Evolutionary conservation across 2,113 vertebrate species (phyloP).

Genomic region (Cathartes aura): DNA sequence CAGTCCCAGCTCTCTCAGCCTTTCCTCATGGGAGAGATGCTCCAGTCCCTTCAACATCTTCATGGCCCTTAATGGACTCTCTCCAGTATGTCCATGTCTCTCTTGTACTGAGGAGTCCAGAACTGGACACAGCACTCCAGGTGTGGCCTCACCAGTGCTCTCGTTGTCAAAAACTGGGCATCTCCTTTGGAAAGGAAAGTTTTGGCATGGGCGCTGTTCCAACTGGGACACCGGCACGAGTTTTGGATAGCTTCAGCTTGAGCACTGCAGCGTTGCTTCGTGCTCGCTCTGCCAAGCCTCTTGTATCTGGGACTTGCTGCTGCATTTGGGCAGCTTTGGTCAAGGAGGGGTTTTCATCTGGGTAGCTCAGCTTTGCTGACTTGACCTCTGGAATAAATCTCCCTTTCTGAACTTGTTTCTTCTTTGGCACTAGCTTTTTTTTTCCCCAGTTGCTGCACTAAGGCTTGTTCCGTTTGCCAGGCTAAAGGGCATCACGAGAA

Average conservation of each 20-base stretch:
- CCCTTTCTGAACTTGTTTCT: neutral
- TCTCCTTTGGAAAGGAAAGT: neutral
- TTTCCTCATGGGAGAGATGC: neutral
- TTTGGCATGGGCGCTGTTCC: neutral
- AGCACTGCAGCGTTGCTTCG: neutral
- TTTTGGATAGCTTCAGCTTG: neutral
- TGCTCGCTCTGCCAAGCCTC: neutral
- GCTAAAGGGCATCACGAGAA: neutral
- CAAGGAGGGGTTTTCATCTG: neutral
- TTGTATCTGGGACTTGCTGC: neutral
- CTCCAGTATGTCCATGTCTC: neutral
- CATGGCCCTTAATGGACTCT: neutral
- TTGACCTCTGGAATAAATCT: neutral
- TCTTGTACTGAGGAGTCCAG: neutral
- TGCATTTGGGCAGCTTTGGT: neutral
- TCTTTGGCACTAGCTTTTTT: neutral
- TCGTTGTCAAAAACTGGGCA: neutral
- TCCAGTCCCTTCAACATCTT: neutral
- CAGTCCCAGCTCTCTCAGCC: neutral
- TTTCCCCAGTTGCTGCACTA: rapidly evolving
- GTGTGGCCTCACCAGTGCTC: neutral
- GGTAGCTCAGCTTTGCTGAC: neutral
- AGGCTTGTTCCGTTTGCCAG: neutral
- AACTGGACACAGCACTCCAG: neutral
- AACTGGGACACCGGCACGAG: rapidly evolving